Conservation (phyloP, 92 coral and sea anemone genomes). For the Actinostola sp. region DNA sequence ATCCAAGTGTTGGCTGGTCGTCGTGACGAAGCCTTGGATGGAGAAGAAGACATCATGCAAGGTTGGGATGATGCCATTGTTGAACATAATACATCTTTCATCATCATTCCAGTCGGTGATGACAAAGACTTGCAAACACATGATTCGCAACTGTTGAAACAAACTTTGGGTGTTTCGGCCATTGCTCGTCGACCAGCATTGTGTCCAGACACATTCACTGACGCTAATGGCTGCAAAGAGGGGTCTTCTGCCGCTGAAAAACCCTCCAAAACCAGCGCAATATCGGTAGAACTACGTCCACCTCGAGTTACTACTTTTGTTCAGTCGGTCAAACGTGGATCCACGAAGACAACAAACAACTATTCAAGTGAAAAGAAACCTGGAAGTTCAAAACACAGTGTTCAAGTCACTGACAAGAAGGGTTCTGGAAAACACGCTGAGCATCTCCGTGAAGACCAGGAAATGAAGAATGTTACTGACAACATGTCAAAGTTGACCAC, state of each 20-base stretch:
- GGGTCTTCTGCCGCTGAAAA: background rate
- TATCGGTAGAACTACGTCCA: conserved; percentile 27
- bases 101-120: conserved; percentile 75
- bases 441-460: background rate
- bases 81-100: conserved; percentile 59
- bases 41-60: conserved; percentile 9
- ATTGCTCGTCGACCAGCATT: conserved; percentile 10
- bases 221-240: conserved; percentile 9
- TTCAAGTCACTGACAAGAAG: too few species aligned
- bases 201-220: conserved; percentile 16
- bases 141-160: conserved; percentile 52
- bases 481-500: conserved; percentile 20
- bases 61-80: conserved; percentile 50
- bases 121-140: conserved; percentile 49
- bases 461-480: background rate
- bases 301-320: background rate
- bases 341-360: background rate
- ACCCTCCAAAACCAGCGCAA: conserved; percentile 8
- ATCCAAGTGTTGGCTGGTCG: conserved; percentile 45
- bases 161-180: conserved; percentile 63
- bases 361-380: conserved; percentile 18
- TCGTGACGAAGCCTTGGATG: background rate
- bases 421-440: conserved; percentile 3
- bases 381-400: too few species aligned
- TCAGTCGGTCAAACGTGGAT: background rate